Evolutionary conservation across 2,888 invertebrate species (phyloP).

Genomic region (Eurois occulta): DNA sequence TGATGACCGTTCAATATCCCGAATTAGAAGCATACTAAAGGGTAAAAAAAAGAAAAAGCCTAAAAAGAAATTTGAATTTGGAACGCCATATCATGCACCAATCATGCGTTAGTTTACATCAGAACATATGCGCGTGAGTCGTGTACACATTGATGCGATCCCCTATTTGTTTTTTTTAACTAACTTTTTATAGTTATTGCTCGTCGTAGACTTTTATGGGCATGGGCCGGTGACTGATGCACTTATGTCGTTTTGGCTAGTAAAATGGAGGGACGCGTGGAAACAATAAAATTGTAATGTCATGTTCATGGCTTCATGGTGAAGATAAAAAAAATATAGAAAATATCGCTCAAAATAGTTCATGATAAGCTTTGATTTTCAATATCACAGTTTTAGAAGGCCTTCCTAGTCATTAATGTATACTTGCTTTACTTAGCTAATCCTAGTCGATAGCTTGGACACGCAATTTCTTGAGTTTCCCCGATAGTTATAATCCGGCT

Average conservation of each 20-base stretch:
- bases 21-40: neutral
- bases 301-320: conserved; percentile 5
- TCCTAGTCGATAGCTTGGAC: conserved; percentile 31
- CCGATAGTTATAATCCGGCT: conserved; percentile 61
- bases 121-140: conserved; percentile 66
- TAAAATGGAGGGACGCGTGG: conserved; percentile 43
- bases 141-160: conserved; percentile 70
- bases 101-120: conserved; percentile 65
- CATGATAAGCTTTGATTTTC: neutral
- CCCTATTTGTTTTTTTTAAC: conserved; percentile 74
- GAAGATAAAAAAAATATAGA: neutral
- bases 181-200: conserved; percentile 78
- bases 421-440: conserved; percentile 29
- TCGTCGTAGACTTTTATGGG: conserved; percentile 77
- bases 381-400: conserved; percentile 5
- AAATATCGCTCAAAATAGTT: neutral
- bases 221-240: conserved; percentile 75
- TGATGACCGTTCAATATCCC: conserved; percentile 23
- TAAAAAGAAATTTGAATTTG: conserved; percentile 56
- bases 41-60: conserved; percentile 33
- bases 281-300: conserved; percentile 50
- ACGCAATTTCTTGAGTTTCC: conserved; percentile 56
- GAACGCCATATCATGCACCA: conserved; percentile 54
- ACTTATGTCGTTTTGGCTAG: conserved; percentile 57
- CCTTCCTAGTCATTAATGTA: neutral